phyloP scores from a whole-genome alignment of 1,140 invertebrate species.

The Drosophila takahashii region DNA sequence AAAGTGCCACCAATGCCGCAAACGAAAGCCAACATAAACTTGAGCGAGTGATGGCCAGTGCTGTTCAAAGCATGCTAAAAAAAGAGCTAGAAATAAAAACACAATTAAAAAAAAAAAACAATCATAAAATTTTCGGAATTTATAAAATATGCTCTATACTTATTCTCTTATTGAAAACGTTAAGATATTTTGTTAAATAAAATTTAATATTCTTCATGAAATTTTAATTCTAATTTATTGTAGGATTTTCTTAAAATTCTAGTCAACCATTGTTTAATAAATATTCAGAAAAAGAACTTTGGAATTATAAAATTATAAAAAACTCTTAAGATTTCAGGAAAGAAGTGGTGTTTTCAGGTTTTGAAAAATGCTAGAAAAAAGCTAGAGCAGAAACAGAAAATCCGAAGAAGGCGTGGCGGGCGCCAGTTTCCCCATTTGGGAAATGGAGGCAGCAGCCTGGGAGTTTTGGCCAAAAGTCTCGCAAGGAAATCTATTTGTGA shows the following conservation, averaged over 20 bases:
- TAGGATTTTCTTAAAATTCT: not conserved
- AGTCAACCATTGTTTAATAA: too few relatives aligned
- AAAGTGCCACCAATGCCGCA: conserved; percentile 76
- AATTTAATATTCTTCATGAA: too few relatives aligned
- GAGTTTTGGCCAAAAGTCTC: conserved; percentile 41
- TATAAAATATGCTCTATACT: too few relatives aligned
- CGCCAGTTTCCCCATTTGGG: conserved; percentile 55
- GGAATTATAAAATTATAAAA: too few relatives aligned
- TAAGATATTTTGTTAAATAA: too few relatives aligned
- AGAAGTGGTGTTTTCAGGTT: too few relatives aligned
- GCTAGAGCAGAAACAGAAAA: not conserved
- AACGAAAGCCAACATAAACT: conserved; percentile 61
- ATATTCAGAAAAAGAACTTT: too few relatives aligned
- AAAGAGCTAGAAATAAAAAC: not conserved
- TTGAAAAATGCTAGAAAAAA: conserved; percentile 5
- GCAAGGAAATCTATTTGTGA: conserved; percentile 79
- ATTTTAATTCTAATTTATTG: too few relatives aligned
- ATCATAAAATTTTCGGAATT: too few relatives aligned
- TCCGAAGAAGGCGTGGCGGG: conserved; percentile 33
- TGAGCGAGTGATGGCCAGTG: conserved; percentile 20
- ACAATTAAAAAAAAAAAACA: not conserved
- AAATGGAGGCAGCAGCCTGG: conserved; percentile 49
- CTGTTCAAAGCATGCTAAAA: not conserved
- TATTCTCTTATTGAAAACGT: too few relatives aligned
- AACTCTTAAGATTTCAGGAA: too few relatives aligned